A percentile compares a stretch with the other conserved stretches of the same genome.
phyloP scores from a whole-genome alignment of 1,140 invertebrate genomes.

The Polyergus mexicanus region DNA sequence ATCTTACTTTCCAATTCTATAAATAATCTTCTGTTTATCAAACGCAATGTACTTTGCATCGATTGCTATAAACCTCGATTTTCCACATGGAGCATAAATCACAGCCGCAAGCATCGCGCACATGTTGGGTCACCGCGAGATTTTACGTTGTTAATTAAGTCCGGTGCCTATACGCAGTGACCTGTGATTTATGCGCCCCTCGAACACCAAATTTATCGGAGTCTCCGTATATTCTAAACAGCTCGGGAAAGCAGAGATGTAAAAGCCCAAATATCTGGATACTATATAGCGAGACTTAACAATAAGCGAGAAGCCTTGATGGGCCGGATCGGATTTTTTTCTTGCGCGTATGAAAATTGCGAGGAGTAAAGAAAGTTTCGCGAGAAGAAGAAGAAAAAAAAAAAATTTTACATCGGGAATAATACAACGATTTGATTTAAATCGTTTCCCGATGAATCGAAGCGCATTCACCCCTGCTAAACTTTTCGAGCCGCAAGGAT shows the following conservation, averaged over 20 bases:
- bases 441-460: not conserved
- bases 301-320: not conserved
- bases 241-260: not conserved
- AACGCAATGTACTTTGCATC: not conserved
- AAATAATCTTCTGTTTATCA: not conserved
- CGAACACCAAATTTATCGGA: constrained; percentile 24
- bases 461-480: not conserved
- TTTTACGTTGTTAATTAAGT: constrained; percentile 58
- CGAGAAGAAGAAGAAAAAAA: not conserved
- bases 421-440: not conserved
- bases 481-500: not conserved
- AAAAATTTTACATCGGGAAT: not conserved
- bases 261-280: not conserved
- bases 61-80: not conserved
- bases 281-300: not conserved
- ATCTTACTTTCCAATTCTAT: not conserved
- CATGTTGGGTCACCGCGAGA: constrained; percentile 35
- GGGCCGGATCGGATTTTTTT: not conserved
- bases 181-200: constrained; percentile 42
- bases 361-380: not conserved
- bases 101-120: not conserved
- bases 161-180: constrained; percentile 21
- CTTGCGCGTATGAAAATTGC: not conserved
- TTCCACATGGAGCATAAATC: constrained; percentile 33
- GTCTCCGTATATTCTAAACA: constrained; percentile 13